Percentiles rank a stretch among this genome's conserved stretches.
phyloP scores from a whole-genome alignment of 2,113 vertebrate species.

The Pachyramphus minor region DNA sequence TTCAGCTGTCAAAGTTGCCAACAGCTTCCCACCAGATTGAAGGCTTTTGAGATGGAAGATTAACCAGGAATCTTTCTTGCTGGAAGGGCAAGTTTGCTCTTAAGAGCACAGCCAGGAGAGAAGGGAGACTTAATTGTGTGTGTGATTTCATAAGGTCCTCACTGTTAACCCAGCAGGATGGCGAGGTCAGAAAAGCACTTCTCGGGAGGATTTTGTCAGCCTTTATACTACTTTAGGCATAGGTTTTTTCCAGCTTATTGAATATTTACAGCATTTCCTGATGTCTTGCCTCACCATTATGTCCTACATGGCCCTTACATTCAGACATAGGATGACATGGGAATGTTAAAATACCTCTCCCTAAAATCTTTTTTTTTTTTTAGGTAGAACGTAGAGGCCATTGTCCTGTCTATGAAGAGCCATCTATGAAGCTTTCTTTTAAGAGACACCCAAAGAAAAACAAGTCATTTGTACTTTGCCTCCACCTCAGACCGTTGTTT shows the following conservation, averaged over 20 bases:
- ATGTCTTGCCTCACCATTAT: neutral
- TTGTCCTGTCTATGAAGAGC: neutral
- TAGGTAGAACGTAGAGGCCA: neutral
- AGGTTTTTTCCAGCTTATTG: neutral
- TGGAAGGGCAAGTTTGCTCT: neutral
- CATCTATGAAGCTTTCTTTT: neutral
- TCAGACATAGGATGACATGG: neutral
- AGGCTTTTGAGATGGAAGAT: neutral
- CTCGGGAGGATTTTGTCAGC: neutral
- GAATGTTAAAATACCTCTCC: neutral
- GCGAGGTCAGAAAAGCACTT: neutral
- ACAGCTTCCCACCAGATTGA: neutral
- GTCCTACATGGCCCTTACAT: neutral
- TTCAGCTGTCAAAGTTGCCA: neutral
- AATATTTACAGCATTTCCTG: neutral
- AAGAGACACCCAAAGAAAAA: neutral
- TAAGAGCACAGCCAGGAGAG: neutral
- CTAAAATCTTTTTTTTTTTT: neutral
- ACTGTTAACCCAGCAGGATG: neutral
- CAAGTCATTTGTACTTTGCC: neutral
- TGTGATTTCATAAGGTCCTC: neutral
- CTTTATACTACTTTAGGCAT: neutral
- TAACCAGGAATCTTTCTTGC: neutral
- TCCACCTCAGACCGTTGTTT: neutral
- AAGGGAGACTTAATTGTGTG: neutral